A percentile compares a stretch with the other conserved stretches of the same genome.
Evolutionary conservation across 2,113 vertebrate species (phyloP).

Genomic region (Thunnus maccoyii): DNA sequence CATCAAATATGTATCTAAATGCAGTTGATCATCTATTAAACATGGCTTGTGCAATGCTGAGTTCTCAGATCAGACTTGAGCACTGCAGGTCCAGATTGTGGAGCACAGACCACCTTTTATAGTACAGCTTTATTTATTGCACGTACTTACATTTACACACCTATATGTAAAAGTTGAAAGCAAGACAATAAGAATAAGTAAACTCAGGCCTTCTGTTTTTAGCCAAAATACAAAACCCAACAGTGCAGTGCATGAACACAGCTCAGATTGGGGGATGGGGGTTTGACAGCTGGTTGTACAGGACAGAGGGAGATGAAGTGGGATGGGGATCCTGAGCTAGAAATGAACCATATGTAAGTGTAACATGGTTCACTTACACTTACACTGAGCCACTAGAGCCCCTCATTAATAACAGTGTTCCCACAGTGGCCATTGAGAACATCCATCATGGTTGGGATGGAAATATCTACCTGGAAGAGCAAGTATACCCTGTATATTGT

Average conservation of each 20-base stretch:
- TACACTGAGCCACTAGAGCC: not conserved
- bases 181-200: not conserved
- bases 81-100: conserved; percentile 13
- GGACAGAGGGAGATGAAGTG: not conserved
- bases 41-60: conserved; percentile 49
- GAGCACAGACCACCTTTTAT: conserved; percentile 5
- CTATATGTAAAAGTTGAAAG: not conserved
- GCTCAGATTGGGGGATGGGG: not conserved
- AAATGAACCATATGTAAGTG: conserved; percentile 1
- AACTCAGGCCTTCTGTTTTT: conserved; percentile 1
- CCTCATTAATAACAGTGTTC: not conserved
- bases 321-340: not conserved
- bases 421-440: conserved; percentile 1
- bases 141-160: not conserved
- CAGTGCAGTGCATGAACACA: conserved; percentile 1
- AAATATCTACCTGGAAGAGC: not conserved
- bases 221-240: conserved; percentile 1
- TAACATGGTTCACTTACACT: conserved; percentile 6
- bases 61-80: conserved; percentile 27
- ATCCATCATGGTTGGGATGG: not conserved
- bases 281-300: conserved; percentile 6
- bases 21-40: conserved; percentile 63
- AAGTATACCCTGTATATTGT: not conserved
- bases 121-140: not conserved
- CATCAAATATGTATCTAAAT: conserved; percentile 74